Percentiles rank a stretch among this genome's conserved stretches.
phyloP scores from a whole-genome alignment of 2,888 invertebrate genomes.

The Oscheius sp. region DNA sequence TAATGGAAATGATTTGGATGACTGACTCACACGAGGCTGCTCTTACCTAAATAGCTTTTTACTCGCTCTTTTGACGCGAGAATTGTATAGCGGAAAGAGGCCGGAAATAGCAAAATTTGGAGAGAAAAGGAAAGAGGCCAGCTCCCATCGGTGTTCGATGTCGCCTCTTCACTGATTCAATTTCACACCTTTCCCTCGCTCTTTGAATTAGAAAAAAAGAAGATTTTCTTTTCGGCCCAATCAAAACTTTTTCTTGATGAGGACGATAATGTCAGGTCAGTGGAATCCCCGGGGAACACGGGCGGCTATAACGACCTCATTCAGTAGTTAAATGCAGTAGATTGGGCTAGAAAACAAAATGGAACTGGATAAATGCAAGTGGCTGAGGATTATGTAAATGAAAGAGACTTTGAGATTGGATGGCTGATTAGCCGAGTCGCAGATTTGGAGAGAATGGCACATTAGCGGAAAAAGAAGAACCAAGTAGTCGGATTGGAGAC shows the following conservation, averaged over 20 bases:
- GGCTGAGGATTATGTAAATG: neutral
- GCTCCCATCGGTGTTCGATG: neutral
- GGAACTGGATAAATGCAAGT: neutral
- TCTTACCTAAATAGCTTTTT: too few species aligned
- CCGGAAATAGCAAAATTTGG: neutral
- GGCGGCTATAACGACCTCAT: conserved; percentile 23
- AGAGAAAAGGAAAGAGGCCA: neutral
- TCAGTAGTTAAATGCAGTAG: conserved; percentile 10
- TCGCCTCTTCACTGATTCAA: conserved; percentile 17
- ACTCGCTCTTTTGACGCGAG: too few species aligned
- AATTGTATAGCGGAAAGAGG: too few species aligned
- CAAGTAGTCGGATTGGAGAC: conserved; percentile 18
- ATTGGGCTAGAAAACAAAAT: too few species aligned
- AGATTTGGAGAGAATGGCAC: conserved; percentile 9
- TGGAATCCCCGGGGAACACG: conserved; percentile 3
- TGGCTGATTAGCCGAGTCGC: neutral
- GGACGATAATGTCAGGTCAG: conserved; percentile 29
- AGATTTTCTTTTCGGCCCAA: neutral
- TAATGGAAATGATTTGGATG: neutral
- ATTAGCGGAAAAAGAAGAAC: conserved; percentile 18
- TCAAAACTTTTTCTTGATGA: conserved; percentile 2
- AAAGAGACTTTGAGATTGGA: neutral
- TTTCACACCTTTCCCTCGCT: neutral
- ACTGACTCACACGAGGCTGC: neutral
- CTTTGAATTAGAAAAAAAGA: conserved; percentile 1